phyloP scores from a whole-genome alignment of 2,113 vertebrate species.

The Echinops telfairi region DNA sequence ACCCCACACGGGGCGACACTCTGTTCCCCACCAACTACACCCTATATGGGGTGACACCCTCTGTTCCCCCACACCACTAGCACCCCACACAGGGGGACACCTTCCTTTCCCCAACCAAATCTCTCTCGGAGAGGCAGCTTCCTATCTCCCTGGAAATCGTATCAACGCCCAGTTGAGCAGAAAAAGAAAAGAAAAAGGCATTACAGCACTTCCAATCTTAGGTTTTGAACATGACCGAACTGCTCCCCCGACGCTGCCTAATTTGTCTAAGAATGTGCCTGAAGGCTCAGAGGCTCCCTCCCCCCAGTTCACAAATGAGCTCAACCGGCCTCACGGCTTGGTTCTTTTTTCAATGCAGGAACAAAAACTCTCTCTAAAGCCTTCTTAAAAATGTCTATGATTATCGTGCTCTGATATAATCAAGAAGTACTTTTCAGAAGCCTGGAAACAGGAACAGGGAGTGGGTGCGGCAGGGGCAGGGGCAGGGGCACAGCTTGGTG shows the following conservation, averaged over 20 bases:
- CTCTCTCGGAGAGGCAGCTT: background rate
- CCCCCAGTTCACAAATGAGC: background rate
- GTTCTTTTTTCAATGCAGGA: background rate
- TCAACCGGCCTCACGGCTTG: background rate
- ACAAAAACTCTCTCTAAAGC: background rate
- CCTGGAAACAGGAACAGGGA: background rate
- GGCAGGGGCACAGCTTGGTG: fast-evolving
- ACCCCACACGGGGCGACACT: no score
- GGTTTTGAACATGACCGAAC: background rate
- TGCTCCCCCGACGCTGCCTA: background rate
- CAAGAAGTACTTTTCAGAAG: background rate
- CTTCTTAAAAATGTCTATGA: background rate
- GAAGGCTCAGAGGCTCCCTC: background rate
- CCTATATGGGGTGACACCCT: no score
- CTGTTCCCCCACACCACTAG: no score
- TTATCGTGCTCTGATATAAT: background rate
- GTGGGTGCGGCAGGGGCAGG: no score
- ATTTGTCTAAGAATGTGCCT: background rate
- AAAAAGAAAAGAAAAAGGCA: background rate
- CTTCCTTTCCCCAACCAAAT: background rate
- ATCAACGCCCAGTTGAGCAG: background rate
- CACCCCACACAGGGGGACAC: fast-evolving
- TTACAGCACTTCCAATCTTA: background rate
- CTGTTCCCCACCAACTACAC: fast-evolving
- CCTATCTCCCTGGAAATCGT: background rate